These are phyloP conservation scores for Clinocottus analis DNA, from an alignment of 2,113 vertebrate species.

Conservation along the genomic window DNA sequence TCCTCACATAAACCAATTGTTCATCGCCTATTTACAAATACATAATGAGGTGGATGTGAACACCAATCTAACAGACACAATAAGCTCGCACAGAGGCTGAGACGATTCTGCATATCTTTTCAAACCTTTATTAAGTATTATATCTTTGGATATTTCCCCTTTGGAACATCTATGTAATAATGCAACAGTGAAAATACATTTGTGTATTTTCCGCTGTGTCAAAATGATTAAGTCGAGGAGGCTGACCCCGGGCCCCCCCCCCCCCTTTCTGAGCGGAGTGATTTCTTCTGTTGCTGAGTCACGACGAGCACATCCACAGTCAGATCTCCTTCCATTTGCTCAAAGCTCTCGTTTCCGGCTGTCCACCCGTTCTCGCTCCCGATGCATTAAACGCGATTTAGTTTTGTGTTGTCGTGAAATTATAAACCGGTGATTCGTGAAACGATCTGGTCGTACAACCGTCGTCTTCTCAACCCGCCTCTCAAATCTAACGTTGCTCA, in stretches of 20 bases:
- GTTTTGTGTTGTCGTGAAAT: neutral
- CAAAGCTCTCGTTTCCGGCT: constrained; percentile 23
- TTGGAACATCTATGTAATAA: no score
- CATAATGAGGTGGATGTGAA: constrained; percentile 26
- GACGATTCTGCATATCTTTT: constrained; percentile 17
- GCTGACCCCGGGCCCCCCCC: constrained; percentile 25
- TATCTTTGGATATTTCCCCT: neutral
- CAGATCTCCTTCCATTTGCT: constrained; percentile 32
- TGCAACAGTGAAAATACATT: no score
- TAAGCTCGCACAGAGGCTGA: neutral
- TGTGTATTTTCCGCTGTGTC: constrained; percentile 10
- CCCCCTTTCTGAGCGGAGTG: neutral
- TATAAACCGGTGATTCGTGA: neutral
- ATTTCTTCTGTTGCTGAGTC: constrained; percentile 10
- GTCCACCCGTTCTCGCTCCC: neutral
- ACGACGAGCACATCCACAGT: constrained; percentile 27
- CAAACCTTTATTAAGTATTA: constrained; percentile 5
- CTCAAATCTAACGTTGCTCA: neutral
- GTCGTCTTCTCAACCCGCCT: neutral
- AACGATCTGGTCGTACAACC: neutral
- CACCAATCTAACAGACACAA: neutral
- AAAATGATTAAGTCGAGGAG: constrained; percentile 6
- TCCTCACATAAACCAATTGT: no score
- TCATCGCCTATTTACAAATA: neutral
- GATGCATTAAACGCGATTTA: no score